A percentile compares a stretch with the other conserved stretches of the same genome.
Evolutionary conservation across 2,888 invertebrate species (phyloP).

Genomic region (Dynastes hyllus): DNA sequence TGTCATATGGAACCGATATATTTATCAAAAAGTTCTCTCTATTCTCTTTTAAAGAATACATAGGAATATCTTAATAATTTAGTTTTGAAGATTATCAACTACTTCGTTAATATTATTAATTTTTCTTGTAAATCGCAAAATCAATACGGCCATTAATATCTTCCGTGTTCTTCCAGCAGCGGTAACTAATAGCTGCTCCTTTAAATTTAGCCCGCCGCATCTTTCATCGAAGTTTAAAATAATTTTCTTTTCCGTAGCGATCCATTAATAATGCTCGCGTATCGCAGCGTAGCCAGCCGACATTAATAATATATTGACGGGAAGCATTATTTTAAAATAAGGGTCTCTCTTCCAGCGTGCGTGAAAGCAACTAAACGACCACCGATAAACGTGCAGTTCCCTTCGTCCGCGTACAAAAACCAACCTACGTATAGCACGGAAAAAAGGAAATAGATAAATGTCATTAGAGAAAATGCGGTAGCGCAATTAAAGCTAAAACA

Average conservation of each 20-base stretch:
- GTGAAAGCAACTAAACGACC: constrained; percentile 28
- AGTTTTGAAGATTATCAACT: too few relatives aligned
- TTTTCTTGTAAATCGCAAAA: constrained; percentile 23
- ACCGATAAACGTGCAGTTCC: constrained; percentile 31
- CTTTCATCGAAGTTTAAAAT: constrained; percentile 38
- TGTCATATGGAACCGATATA: too few relatives aligned
- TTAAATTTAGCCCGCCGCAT: constrained; percentile 20
- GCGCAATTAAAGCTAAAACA: constrained; percentile 55
- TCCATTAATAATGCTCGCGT: constrained; percentile 37
- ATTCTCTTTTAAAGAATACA: too few relatives aligned
- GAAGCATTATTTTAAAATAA: constrained; percentile 38
- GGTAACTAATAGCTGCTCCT: constrained; percentile 17
- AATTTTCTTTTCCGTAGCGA: constrained; percentile 33
- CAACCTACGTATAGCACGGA: constrained; percentile 7
- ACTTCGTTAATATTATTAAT: constrained; percentile 12
- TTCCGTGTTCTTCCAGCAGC: not conserved
- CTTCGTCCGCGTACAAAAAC: constrained; percentile 24
- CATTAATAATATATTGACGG: constrained; percentile 43
- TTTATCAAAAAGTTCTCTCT: too few relatives aligned
- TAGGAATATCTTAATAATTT: too few relatives aligned
- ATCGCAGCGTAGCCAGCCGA: constrained; percentile 6
- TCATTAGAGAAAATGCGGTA: constrained; percentile 52
- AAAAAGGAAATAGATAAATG: constrained; percentile 50
- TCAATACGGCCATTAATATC: constrained; percentile 6
- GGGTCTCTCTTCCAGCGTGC: constrained; percentile 12